Percentiles rank a stretch among this genome's conserved stretches.
Evolutionary conservation across 2,888 invertebrate genomes (phyloP).

Genomic region (Exephanes ischioxanthus): DNA sequence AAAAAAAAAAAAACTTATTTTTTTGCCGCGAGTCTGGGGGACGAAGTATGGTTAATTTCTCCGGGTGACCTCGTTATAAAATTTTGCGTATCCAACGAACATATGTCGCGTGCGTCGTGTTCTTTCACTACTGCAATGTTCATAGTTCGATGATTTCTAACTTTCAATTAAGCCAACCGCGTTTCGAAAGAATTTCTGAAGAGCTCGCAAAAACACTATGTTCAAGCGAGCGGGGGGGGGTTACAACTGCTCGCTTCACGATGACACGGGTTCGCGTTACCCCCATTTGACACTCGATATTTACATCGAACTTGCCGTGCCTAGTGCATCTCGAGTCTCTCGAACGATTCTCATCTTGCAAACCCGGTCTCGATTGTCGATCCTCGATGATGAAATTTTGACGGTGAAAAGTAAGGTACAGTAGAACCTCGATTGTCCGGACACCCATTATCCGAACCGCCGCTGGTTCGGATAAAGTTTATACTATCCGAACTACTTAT

Average conservation of each 20-base stretch:
- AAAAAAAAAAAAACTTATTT: background rate
- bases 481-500: no score
- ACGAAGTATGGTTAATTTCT: background rate
- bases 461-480: no score
- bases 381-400: background rate
- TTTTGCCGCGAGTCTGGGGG: background rate
- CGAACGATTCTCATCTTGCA: background rate
- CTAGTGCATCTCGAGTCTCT: background rate
- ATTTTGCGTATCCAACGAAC: background rate
- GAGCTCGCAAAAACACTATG: background rate
- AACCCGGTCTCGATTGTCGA: background rate
- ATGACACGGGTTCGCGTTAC: conserved; percentile 27
- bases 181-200: conserved; percentile 17
- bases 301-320: background rate
- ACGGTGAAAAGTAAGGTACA: background rate
- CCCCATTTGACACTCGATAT: conserved; percentile 37
- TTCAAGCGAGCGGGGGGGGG: background rate
- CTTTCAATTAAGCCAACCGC: background rate
- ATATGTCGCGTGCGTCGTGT: background rate
- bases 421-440: no score
- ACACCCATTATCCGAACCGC: no score
- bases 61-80: background rate
- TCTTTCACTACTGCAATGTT: background rate
- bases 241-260: conserved; percentile 8
- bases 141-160: background rate